Base-by-base conservation (phyloP, 2,888 invertebrate species). In the Scelioninae gen. 2 region DNA sequence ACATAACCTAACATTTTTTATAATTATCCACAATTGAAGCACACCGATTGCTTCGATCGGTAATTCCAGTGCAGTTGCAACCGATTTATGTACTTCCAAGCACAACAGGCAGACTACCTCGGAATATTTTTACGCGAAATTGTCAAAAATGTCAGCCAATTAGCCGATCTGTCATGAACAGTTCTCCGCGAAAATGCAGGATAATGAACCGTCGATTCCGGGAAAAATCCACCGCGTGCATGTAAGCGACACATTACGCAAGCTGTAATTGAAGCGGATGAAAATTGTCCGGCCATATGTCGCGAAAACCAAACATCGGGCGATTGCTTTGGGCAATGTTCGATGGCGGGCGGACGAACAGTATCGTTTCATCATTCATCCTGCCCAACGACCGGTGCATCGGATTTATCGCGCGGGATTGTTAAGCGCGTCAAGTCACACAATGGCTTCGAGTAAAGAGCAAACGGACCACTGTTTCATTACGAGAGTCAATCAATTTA, bases 211-310 rank as follows among this genome's bases (percentile, higher is more conserved):
- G 31, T 31, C 11, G 13, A n/a, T n/a, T 15, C 37, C 37, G 18
- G n/a, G 16, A 16, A 16, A 41, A 15, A 9, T 10, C 37, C 5
- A n/a, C 9, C 18, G 25, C 35, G 22, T 43, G 35, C 60, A 50
- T 64, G 70, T 64, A 52, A 64, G 46, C 67, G 73, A 61, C 61
- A 61, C 45, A 50, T 63, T 73, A 63, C 63, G 57, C 18, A 45
- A 55, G n/a, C 18, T 67, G 57, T 67, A 67, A 73, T 68, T 67
- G 67, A 61, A 43, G 43, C 19, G 67, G 43, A 68, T 63, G 73
- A 73, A 68, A 68, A 68, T 73, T 73, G 73, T 73, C 41, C 39
- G 50, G 57, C 73, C 73, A 73, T 61, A 73, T 73, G 73, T 73
- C 63, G 52, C 67, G 67, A 73, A 28, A 68, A 53, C 41, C 67